These are phyloP conservation scores for Philaethria dido DNA, from an alignment of 2,888 invertebrate genomes.

Conservation along the genomic window DNA sequence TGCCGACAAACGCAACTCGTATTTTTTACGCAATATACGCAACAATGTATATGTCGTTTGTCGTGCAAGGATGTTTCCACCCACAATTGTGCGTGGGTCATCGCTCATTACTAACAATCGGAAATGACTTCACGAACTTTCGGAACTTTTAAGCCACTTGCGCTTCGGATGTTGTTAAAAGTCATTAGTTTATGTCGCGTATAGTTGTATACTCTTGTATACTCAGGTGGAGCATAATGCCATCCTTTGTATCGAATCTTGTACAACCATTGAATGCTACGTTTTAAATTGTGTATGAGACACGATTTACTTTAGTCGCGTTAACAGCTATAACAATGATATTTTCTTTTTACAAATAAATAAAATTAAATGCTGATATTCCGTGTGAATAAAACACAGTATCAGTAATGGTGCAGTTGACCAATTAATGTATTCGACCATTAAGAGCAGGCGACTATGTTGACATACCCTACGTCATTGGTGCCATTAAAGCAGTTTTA, in stretches of 20 bases:
- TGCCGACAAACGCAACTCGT: constrained; percentile 69
- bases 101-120: constrained; percentile 79
- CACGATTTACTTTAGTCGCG: not conserved
- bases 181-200: constrained; percentile 50
- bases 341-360: constrained; percentile 2
- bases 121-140: constrained; percentile 72
- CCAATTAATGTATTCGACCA: constrained; percentile 51
- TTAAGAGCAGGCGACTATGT: constrained; percentile 71
- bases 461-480: constrained; percentile 66
- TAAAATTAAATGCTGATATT: not conserved
- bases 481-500: constrained; percentile 75
- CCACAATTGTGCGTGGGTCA: constrained; percentile 76
- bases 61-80: constrained; percentile 82
- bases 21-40: constrained; percentile 73
- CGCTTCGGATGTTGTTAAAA: constrained; percentile 54
- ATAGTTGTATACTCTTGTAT: constrained; percentile 48
- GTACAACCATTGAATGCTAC: constrained; percentile 18
- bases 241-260: constrained; percentile 26
- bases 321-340: not conserved
- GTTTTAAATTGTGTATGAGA: not conserved
- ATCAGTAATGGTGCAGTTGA: constrained; percentile 36
- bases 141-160: constrained; percentile 75
- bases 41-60: constrained; percentile 63
- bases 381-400: constrained; percentile 20
- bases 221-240: constrained; percentile 63